Evolutionary conservation across 92 coral and sea anemone species (phyloP), one percentile per base, ranked within the genome.

Genomic region (Epizoanthus scotinus): DNA sequence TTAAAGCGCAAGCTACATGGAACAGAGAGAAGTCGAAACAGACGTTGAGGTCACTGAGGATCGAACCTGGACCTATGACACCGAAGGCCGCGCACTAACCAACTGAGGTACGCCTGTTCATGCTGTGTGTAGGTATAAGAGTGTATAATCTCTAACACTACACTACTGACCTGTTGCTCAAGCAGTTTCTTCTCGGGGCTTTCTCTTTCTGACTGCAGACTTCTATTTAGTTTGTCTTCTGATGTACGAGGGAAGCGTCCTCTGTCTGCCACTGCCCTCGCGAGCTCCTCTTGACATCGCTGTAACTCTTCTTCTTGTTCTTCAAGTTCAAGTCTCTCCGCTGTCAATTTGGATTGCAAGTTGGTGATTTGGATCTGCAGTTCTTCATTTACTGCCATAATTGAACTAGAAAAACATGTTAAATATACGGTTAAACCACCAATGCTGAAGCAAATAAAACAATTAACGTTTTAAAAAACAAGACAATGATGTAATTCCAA

Each of bases 291-390:
- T 59, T 57, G 38, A 52, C 63, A 75, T 42, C 21, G 22, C 27
- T 63, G 27, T 6, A 75, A 55, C 44, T 75, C 72, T 49, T 83
- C 71, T 3, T 83, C 86, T 47, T 83, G 80, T 47, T 71, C 64
- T 3, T 62, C 72, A 29, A 70, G 63, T 25, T 61, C 38, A 5
- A 14, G 70, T 62, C 58, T 69, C 81, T 72, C 86, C 8, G 60
- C 54, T 22, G 50, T 29, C 34, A 71, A 50, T 72, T 40, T 72
- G 22, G 86, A 56, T 2, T 83, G 81, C 2, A 42, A 69, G 20
- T 72, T 83, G 34, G 68, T 38, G 44, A 75, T 75, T 75, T 75
- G 81, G 57, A 60, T 59, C 36, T 38, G 68, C 25, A 86, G 68
- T 55, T 61, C 66, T 63, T 81, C 82, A 25, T 75, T 75, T 34